Percentiles rank a stretch among this genome's conserved stretches.
phyloP scores from a whole-genome alignment of 2,888 invertebrate species.

The Coleophora deauratella region DNA sequence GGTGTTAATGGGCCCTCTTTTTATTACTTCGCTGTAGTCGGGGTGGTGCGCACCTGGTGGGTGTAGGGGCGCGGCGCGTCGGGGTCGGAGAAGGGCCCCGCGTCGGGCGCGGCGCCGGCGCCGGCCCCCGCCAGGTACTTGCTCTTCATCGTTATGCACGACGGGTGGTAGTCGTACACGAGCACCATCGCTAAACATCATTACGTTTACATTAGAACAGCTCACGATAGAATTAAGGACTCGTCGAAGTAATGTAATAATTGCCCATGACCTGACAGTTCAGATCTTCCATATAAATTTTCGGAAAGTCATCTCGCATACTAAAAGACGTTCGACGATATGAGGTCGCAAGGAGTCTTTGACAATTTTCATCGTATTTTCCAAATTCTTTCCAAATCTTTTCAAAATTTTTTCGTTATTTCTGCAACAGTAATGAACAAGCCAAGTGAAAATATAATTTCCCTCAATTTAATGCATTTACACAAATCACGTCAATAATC shows the following conservation, averaged over 20 bases:
- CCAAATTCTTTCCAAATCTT: too few species aligned
- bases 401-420: too few species aligned
- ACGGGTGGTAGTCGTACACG: slow-evolving; percentile 96
- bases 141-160: slow-evolving; percentile 88
- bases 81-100: slow-evolving; percentile 77
- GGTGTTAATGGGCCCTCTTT: too few species aligned
- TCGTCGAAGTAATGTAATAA: neutral
- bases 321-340: neutral
- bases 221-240: neutral
- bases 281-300: neutral
- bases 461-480: too few species aligned
- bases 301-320: neutral
- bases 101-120: slow-evolving; percentile 28
- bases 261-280: neutral
- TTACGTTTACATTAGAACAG: neutral
- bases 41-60: slow-evolving; percentile 68
- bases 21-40: too few species aligned
- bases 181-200: slow-evolving; percentile 86
- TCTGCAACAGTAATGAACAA: too few species aligned
- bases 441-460: too few species aligned
- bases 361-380: neutral
- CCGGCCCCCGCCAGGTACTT: slow-evolving; percentile 81
- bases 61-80: slow-evolving; percentile 86
- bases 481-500: too few species aligned
- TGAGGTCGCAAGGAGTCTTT: neutral